Evolutionary conservation across 2,797 vertebrate genomes (phyloP).

Genomic region (Thaleichthys pacificus): DNA sequence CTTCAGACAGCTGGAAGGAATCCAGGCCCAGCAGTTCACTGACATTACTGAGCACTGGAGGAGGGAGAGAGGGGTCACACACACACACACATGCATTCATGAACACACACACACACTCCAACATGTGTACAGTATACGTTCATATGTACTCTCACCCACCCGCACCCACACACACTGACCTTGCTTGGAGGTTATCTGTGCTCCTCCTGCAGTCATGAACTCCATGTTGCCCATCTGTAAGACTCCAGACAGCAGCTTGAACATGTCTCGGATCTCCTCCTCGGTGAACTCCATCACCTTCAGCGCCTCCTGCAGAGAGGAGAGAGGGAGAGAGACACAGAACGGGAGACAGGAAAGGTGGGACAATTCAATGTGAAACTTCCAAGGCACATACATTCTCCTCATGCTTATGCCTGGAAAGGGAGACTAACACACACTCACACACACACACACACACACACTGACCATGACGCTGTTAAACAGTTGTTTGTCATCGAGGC

Average conservation of each 20-base stretch:
- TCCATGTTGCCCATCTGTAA: slow-evolving; percentile 89
- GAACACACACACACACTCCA: slow-evolving; percentile 3
- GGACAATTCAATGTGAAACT: too few species aligned
- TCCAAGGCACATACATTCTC: too few species aligned
- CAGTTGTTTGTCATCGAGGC: slow-evolving; percentile 83
- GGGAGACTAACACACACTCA: neutral
- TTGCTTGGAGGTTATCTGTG: slow-evolving; percentile 89
- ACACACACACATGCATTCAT: slow-evolving; percentile 6
- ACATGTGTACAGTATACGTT: neutral
- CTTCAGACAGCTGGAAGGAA: slow-evolving; percentile 88
- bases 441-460: slow-evolving; percentile 9
- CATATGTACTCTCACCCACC: slow-evolving; percentile 3
- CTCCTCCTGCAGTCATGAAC: slow-evolving; percentile 93
- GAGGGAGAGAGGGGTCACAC: slow-evolving; percentile 10
- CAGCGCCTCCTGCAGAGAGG: slow-evolving; percentile 79
- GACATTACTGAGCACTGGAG: slow-evolving; percentile 81
- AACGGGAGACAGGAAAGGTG: neutral
- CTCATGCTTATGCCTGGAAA: neutral
- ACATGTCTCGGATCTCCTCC: slow-evolving; percentile 90
- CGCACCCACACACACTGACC: slow-evolving; percentile 62
- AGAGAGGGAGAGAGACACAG: slow-evolving; percentile 1
- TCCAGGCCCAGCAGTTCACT: slow-evolving; percentile 91
- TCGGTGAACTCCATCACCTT: slow-evolving; percentile 87
- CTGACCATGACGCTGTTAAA: slow-evolving; percentile 90
- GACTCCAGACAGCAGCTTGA: slow-evolving; percentile 88